Evolutionary conservation across 53 echinoderm and acorn worm genomes (phyloP), one percentile per base, ranked within the genome.

Genomic region (Astropecten irregularis): DNA sequence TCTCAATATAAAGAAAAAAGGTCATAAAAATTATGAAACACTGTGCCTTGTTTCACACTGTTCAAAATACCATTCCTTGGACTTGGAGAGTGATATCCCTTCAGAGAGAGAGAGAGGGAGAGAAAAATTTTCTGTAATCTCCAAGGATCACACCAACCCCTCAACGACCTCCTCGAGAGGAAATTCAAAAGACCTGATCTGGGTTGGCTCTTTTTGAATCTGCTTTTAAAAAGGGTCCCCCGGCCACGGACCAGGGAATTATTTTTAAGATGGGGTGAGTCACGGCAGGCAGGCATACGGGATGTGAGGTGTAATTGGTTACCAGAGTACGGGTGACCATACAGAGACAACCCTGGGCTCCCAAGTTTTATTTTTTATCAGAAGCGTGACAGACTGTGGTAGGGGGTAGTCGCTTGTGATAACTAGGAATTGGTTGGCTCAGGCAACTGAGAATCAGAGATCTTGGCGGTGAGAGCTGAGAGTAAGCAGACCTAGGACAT

Each of bases 231-330:
- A 34, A 76, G 29, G 32, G 51, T 71, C 21, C 49, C 15, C n/a
- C n/a, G n/a, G n/a, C n/a, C n/a, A 52, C 35, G 50, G 52, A 52
- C 71, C 69, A 39, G 40, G 61, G 61, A 60, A 46, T 79, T 79
- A 79, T 79, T 79, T n/a, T 79, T 60, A 60, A 62, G 79, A 37
- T 79, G 7, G n/a, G 30, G 46, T 79, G 79, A 79, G 60, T 79
- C 79, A 79, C 79, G 40, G 61, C 11, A 46, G n/a, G n/a, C n/a
- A n/a, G n/a, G n/a, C n/a, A 28, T 61, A 79, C 60, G 79, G 79
- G 79, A 79, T 79, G 62, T 79, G 61, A 79, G 79, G 18, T 32
- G 79, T 79, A 60, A 79, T 79, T 79, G 49, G 47, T 44, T 79
- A 47, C 61, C 20, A 46, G 25, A 76, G 28, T 73, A 39, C n/a